phyloP scores from a whole-genome alignment of 2,888 invertebrate genomes.

The Ophioninae sp. region DNA sequence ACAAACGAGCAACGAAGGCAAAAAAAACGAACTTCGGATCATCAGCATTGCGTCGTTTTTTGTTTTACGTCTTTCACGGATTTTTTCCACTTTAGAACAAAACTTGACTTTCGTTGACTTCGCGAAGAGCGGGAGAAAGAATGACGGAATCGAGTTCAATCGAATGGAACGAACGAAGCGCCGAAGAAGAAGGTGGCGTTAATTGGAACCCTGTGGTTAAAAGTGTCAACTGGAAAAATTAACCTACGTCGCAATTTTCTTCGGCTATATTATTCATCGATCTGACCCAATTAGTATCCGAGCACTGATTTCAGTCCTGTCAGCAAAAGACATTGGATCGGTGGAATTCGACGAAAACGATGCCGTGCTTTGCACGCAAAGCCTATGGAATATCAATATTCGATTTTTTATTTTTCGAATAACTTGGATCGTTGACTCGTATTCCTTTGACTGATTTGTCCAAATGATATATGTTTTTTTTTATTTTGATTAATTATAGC shows the following conservation, averaged over 20 bases:
- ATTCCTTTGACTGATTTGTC: background rate
- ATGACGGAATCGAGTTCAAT: conserved; percentile 10
- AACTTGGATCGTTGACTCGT: background rate
- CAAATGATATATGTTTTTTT: too few relatives aligned
- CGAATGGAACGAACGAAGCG: conserved; percentile 14
- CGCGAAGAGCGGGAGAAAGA: background rate
- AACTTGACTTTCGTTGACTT: background rate
- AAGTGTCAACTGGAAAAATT: conserved; percentile 29
- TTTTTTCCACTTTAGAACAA: background rate
- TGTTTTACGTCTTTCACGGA: background rate
- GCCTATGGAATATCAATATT: background rate
- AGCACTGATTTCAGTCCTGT: background rate
- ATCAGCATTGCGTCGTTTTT: conserved; percentile 7
- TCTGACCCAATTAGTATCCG: conserved; percentile 25
- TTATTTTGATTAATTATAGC: too few relatives aligned
- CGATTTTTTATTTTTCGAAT: background rate
- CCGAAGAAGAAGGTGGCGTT: background rate
- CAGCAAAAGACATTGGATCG: background rate
- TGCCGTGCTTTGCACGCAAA: background rate
- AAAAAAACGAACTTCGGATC: conserved; percentile 17
- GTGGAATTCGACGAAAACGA: background rate
- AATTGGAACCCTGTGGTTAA: background rate
- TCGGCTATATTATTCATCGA: conserved; percentile 21
- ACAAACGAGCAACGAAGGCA: conserved; percentile 25
- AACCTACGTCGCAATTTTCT: conserved; percentile 49